Evolutionary conservation across 1,140 invertebrate species (phyloP), one percentile per base, ranked within the genome.

Genomic region (Brachionus angularis): DNA sequence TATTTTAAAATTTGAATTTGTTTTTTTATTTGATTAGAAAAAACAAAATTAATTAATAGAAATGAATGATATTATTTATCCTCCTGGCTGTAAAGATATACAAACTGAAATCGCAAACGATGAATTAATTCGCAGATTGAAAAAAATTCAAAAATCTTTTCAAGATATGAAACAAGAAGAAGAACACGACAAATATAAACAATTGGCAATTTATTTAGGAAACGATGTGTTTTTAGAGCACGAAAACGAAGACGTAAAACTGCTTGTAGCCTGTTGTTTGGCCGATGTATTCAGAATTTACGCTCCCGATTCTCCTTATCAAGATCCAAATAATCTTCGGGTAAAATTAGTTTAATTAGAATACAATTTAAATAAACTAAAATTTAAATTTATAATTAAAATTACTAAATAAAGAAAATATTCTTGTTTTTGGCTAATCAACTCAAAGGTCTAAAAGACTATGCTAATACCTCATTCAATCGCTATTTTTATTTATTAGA

Each of bases 261-360:
- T 98, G 49, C 81, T 96, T 3, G 91, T 96, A 74, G 93, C 93
- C 0, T 98, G 94, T 79, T 96, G 93, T 78, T 92, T 98, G 76
- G 94, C 94, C 27, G 94, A 98, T 83, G 91, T 98, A 23, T 86
- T 98, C 39, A 83, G 94, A 72, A 91, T 98, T n/a, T 97, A 95
- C 83, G 93, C 93, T 7, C 93, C 94, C n/a, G 93, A 96, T 79
- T 93, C 93, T 71, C 94, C 94, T 0, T 98, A 96, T 79, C 95
- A 93, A 82, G 92, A 96, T 80, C 87, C 89, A 34, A 89, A 92
- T 67, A 91, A 94, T 83, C 88, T n/a, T n/a, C n/a, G n/a, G n/a
- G n/a, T 96, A 52, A 91, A 89, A 81, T 85, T 86, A 76, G 72
- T 74, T 50, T n/a, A 10, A 7, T 50, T 14, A 18, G 10, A 14